These are phyloP conservation scores for Xyrichtys novacula DNA, from an alignment of 2,797 vertebrate genomes.

Conservation along the genomic window DNA sequence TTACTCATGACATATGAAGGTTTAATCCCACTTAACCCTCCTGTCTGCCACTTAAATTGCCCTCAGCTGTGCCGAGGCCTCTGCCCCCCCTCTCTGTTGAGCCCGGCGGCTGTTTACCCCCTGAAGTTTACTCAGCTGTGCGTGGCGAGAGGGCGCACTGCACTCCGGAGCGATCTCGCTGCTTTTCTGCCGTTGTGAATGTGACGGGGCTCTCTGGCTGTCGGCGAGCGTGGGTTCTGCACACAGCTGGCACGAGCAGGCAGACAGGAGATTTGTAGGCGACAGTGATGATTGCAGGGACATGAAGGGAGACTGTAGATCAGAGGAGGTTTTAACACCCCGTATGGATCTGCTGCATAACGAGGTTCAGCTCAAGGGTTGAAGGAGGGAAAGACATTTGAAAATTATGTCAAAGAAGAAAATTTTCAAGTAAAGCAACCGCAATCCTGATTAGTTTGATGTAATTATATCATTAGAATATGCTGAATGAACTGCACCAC, in stretches of 20 bases:
- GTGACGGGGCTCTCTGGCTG: slow-evolving; percentile 23
- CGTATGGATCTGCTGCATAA: slow-evolving; percentile 43
- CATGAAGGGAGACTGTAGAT: slow-evolving; percentile 26
- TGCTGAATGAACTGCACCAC: slow-evolving; percentile 21
- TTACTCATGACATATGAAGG: slow-evolving; percentile 20
- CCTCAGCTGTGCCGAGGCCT: slow-evolving; percentile 33
- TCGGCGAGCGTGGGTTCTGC: slow-evolving; percentile 46
- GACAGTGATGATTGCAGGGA: slow-evolving; percentile 45
- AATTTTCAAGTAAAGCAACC: slow-evolving; percentile 32
- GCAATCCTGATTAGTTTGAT: slow-evolving; percentile 26
- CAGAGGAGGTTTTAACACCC: slow-evolving; percentile 52
- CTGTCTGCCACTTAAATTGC: slow-evolving; percentile 47
- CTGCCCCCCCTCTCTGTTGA: slow-evolving; percentile 44
- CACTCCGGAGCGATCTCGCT: slow-evolving; percentile 22
- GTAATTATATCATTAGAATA: slow-evolving; percentile 28
- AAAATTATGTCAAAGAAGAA: slow-evolving; percentile 39
- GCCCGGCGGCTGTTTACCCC: slow-evolving; percentile 66
- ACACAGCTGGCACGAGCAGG: slow-evolving; percentile 39
- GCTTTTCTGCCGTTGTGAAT: slow-evolving; percentile 35
- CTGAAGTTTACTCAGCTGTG: slow-evolving; percentile 69
- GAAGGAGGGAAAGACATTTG: neutral
- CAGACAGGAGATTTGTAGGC: slow-evolving; percentile 64
- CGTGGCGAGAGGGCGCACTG: slow-evolving; percentile 25
- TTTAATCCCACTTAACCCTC: slow-evolving; percentile 61
- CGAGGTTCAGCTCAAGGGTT: slow-evolving; percentile 5